A percentile compares a stretch with the other conserved stretches of the same genome.
phyloP scores from a whole-genome alignment of 2,113 vertebrate species.

The Scolopax mira region DNA sequence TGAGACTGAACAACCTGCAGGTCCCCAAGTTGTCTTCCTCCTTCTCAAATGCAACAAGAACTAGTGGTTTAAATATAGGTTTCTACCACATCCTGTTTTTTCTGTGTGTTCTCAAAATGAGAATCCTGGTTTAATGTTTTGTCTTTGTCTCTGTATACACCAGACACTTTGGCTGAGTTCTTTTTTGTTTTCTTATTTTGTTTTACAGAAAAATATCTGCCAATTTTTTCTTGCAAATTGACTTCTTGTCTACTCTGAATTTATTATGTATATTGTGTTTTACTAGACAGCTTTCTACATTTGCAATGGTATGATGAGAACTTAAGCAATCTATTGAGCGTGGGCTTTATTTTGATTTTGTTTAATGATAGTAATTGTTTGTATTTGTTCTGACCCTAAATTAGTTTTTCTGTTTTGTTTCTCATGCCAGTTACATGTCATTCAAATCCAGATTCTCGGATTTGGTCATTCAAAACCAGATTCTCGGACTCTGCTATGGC shows the following conservation, averaged over 20 bases:
- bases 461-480: not conserved
- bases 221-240: not conserved
- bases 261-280: not conserved
- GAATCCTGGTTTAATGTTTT: not conserved
- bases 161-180: not conserved
- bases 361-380: not conserved
- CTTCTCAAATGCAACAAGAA: not conserved
- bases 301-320: not conserved
- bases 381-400: not conserved
- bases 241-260: not conserved
- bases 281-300: not conserved
- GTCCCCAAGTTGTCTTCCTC: not conserved
- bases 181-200: not conserved
- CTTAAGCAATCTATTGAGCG: not conserved
- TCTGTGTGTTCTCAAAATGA: not conserved
- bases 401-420: not conserved
- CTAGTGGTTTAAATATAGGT: not conserved
- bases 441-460: not conserved
- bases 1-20: not conserved
- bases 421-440: not conserved
- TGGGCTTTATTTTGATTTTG: not conserved
- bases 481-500: not conserved
- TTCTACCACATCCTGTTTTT: not conserved
- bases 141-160: not conserved
- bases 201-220: not conserved